Evolutionary conservation across 2,888 invertebrate species (phyloP).

Genomic region (Carterocephalus palaemon): DNA sequence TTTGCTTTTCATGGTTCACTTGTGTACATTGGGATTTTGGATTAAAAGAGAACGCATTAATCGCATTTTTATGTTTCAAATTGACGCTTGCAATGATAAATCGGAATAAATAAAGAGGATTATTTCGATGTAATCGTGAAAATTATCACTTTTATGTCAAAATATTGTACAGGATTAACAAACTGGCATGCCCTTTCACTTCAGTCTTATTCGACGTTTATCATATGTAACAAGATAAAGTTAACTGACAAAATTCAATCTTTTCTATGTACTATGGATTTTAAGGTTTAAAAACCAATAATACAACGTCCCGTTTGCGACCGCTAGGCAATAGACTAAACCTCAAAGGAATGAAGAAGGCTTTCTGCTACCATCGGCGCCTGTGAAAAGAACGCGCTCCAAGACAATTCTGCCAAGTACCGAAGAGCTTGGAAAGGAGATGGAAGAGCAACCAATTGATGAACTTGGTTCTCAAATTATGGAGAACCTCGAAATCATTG

Average conservation of each 20-base stretch:
- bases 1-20: constrained; percentile 7
- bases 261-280: too few relatives aligned
- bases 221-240: too few relatives aligned
- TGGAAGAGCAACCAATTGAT: background rate
- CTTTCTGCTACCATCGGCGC: background rate
- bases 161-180: background rate
- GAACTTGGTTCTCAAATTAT: constrained; percentile 4
- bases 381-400: background rate
- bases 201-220: too few relatives aligned
- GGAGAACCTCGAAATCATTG: background rate
- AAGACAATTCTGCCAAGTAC: background rate
- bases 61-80: too few relatives aligned
- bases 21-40: constrained; percentile 3
- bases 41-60: too few relatives aligned
- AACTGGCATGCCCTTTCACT: background rate
- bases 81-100: too few relatives aligned
- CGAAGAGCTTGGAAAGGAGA: background rate
- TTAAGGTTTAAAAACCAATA: too few relatives aligned
- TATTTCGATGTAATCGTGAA: too few relatives aligned
- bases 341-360: background rate
- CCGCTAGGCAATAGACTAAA: background rate
- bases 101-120: too few relatives aligned
- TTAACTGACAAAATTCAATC: too few relatives aligned
- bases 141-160: background rate
- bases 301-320: too few relatives aligned